Conservation (phyloP, 2,797 vertebrate species). For the Paguma larvata region DNA sequence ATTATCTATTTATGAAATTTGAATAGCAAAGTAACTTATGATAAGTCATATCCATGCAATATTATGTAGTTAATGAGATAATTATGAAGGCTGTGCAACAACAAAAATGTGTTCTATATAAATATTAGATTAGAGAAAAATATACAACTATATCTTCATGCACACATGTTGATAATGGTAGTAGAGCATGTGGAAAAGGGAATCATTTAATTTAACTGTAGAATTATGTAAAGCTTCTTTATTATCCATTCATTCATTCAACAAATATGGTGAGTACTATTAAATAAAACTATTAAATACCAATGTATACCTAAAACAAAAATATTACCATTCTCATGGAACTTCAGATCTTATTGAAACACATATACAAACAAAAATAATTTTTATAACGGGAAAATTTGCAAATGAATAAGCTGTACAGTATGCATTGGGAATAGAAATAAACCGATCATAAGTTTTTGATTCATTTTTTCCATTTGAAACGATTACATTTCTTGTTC, state of each 20-base stretch:
- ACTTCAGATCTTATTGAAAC: not conserved
- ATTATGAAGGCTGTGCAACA: conserved; percentile 12
- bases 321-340: not conserved
- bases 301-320: not conserved
- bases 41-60: not conserved
- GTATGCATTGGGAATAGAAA: not conserved
- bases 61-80: not conserved
- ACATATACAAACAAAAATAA: not conserved
- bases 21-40: not conserved
- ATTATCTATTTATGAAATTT: conserved; percentile 2
- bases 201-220: not conserved
- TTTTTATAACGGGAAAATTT: not conserved
- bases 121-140: not conserved
- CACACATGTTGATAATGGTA: not conserved
- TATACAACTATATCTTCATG: not conserved
- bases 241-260: not conserved
- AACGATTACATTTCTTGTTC: not conserved
- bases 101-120: not conserved
- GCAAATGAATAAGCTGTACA: not conserved
- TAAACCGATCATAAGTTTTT: not conserved
- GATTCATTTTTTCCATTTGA: not conserved
- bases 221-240: not conserved
- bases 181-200: not conserved
- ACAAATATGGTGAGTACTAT: not conserved
- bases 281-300: not conserved